A percentile compares a stretch with the other conserved stretches of the same genome.
These are phyloP conservation scores for Nemotelus nigrinus DNA, from an alignment of 2,888 invertebrate genomes.

Conservation along the genomic window DNA sequence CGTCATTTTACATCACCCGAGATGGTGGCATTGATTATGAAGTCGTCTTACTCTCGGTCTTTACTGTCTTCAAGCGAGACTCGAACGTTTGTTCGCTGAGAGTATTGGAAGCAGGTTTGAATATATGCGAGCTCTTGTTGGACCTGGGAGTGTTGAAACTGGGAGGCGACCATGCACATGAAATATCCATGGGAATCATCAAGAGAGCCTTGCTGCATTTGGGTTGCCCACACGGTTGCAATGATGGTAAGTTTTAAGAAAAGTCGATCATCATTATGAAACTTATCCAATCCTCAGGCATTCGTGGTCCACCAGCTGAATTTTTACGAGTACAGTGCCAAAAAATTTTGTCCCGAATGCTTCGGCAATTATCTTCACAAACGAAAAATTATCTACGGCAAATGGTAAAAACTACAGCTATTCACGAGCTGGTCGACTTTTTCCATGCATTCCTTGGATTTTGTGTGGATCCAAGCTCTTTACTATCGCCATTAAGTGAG, in stretches of 20 bases:
- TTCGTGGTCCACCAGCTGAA: conserved; percentile 88
- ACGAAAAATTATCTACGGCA: conserved; percentile 71
- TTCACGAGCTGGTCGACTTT: conserved; percentile 89
- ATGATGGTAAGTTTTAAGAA: conserved; percentile 69
- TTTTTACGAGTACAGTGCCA: conserved; percentile 89
- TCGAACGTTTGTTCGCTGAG: conserved; percentile 83
- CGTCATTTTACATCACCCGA: conserved; percentile 90
- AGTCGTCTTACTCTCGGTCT: conserved; percentile 86
- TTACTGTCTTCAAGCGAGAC: conserved; percentile 86
- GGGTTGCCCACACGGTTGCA: conserved; percentile 95
- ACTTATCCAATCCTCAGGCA: conserved; percentile 60
- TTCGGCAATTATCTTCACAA: conserved; percentile 70
- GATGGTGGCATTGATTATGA: conserved; percentile 94
- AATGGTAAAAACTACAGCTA: conserved; percentile 79
- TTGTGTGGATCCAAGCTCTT: conserved; percentile 89
- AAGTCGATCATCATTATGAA: background rate
- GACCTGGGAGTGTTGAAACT: conserved; percentile 85
- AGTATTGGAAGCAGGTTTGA: conserved; percentile 92
- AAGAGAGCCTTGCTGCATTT: conserved; percentile 76
- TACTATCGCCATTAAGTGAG: conserved; percentile 90
- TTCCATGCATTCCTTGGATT: conserved; percentile 96
- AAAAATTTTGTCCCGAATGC: conserved; percentile 78
- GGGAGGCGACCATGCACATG: conserved; percentile 63
- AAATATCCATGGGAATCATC: conserved; percentile 64
- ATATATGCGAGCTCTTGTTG: conserved; percentile 89